Conservation (phyloP, 1,140 invertebrate species). For the Teleogryllus occipitalis region DNA sequence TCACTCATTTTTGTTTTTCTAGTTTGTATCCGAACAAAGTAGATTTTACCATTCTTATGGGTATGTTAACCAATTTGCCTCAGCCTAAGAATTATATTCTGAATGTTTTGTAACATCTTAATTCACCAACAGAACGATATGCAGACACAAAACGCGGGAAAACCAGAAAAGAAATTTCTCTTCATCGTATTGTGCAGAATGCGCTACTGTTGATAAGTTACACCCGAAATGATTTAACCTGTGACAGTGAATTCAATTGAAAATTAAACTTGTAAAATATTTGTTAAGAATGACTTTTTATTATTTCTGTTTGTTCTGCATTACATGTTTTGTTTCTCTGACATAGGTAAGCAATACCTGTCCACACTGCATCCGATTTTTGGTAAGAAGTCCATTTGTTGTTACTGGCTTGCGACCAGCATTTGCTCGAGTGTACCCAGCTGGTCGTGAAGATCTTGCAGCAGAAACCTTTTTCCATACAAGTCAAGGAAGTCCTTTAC, state of each 20-base stretch:
- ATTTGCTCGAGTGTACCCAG: conserved; percentile 50
- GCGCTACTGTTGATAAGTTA: neutral
- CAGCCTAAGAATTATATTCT: too few relatives aligned
- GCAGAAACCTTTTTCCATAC: conserved; percentile 54
- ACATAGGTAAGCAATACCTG: conserved; percentile 39
- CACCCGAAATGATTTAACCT: neutral
- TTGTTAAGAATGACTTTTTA: neutral
- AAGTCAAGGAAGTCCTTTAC: conserved; percentile 42
- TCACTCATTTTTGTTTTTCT: too few relatives aligned
- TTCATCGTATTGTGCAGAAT: too few relatives aligned
- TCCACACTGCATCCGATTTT: conserved; percentile 49
- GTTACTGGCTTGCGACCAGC: conserved; percentile 49
- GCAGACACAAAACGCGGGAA: too few relatives aligned
- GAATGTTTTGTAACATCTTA: too few relatives aligned
- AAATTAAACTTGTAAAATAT: neutral
- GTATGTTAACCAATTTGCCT: too few relatives aligned
- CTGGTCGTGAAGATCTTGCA: conserved; percentile 46
- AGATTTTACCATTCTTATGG: too few relatives aligned
- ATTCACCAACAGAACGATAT: too few relatives aligned
- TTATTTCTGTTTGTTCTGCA: neutral
- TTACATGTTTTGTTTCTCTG: neutral
- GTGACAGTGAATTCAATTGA: neutral
- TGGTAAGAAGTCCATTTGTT: conserved; percentile 44
- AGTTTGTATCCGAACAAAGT: too few relatives aligned
- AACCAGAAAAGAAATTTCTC: too few relatives aligned